Evolutionary conservation across 2,888 invertebrate genomes (phyloP), one percentile per base, ranked within the genome.

Genomic region (Chydorus sphaericus): DNA sequence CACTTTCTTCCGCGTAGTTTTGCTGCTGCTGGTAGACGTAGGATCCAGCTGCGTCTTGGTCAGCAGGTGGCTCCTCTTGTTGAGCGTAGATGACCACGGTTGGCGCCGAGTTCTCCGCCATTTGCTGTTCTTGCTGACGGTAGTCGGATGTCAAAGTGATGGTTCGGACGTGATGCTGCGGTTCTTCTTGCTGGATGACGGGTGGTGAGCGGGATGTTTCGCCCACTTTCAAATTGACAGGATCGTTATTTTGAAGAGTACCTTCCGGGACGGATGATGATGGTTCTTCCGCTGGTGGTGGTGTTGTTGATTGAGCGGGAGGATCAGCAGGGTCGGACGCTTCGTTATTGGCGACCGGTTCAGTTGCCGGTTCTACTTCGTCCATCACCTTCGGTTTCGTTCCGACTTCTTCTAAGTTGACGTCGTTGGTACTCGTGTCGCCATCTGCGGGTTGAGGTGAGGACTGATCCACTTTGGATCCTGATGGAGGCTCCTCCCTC

Each of bases 141-240:
- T 26, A 26, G 18, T 52, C 52, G 5, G 52, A 33, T 10, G 52
- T 36, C 8, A 52, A n/a, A 28, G 52, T 52, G 33, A 52, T 52
- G 36, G 52, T 52, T 3, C 52, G 31, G 3, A 52, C 52, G 52
- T 52, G 52, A 10, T 52, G 31, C 11, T 4, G 23, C 20, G 8
- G 33, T 33, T 33, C 8, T 14, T 33, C 8, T 14, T 33, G 33
- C 33, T 33, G 33, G 8, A 10, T 8, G 33, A 3, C 26, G 4
- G 44, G 16, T 8, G 44, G 10, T 14, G 44, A 16, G 14, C n/a
- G n/a, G n/a, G n/a, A n/a, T n/a, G n/a, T n/a, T n/a, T n/a, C 16
- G 14, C 29, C 50, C 11, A 52, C 37, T 36, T 52, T 52, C 36
- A 52, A 52, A 36, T 52, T 52, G 18, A 36, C 52, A 10, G 52